Base-by-base conservation (phyloP, 2,797 vertebrate species). In the Ctenopoma kingsleyae region DNA sequence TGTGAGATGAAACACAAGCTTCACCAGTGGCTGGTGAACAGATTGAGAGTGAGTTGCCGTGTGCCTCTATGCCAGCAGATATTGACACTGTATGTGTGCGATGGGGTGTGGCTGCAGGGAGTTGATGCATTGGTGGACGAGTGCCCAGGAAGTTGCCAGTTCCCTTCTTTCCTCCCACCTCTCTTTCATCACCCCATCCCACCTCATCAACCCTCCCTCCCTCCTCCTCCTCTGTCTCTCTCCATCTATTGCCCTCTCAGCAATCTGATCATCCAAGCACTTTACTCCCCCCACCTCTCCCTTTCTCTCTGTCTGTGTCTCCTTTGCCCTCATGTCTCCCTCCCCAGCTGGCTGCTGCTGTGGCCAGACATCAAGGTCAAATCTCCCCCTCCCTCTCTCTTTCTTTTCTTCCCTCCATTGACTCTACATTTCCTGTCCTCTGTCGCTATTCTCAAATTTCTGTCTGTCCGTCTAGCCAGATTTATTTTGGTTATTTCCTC, bases 281-380 rank as follows among this genome's bases (percentile, higher is more conserved):
- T 89, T 87, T 83, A 70, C 80, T 22, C 68, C 46, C 75, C 67
- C 66, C 60, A 7, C 43, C 54, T 30, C 30, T 20, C 55, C 52
- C 50, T 44, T 69, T 51, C 69, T 67, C 36, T 71, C 71, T 75
- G 59, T 79, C 79, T 77, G 20, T 63, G 81, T 83, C 87, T 85
- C 80, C 76, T 84, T 86, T 81, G 66, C 73, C 80, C 79, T 70
- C 46, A 53, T 84, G 87, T 87, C 90, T 85, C 87, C 70, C 71
- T 81, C 75, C 77, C 56, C 66, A 60, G 59, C 82, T 87, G 73
- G 75, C 80, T 87, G 85, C 80, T 87, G 84, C 85, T 81, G 78
- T 86, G 85, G 83, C 84, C 82, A 91, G 86, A 88, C 89, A 89
- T 90, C 91, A 94, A 94, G 93, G 94, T 94, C 92, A 93, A 85